Percentiles rank a stretch among this genome's conserved stretches.
Evolutionary conservation across 2,888 invertebrate species (phyloP).

Genomic region (Prosopocoilus inquinatus): DNA sequence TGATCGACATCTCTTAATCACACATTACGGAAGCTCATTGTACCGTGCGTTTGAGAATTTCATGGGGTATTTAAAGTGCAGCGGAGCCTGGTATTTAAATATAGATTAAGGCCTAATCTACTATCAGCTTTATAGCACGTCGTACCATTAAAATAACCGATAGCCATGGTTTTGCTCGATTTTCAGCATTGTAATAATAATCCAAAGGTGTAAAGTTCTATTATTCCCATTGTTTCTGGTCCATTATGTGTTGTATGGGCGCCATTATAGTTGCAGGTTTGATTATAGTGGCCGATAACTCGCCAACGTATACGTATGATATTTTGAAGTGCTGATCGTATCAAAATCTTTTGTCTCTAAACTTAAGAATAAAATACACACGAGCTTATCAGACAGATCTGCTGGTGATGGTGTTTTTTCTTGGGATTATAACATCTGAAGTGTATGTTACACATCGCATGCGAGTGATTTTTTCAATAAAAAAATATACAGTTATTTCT

Average conservation of each 20-base stretch:
- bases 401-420: no score
- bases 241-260: constrained; percentile 13
- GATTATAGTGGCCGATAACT: constrained; percentile 10
- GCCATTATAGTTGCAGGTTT: constrained; percentile 14
- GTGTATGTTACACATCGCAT: no score
- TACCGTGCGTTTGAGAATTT: no score
- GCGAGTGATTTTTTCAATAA: no score
- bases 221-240: constrained; percentile 16
- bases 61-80: no score
- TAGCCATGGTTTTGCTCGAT: background rate
- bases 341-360: constrained; percentile 3
- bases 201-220: constrained; percentile 8
- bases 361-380: no score
- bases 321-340: constrained; percentile 8
- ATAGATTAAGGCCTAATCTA: constrained; percentile 1
- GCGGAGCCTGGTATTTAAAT: background rate
- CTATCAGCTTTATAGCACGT: background rate
- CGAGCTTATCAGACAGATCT: no score
- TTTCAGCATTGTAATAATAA: background rate
- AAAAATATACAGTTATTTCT: no score
- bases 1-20: no score
- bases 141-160: background rate
- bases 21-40: no score
- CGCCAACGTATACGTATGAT: constrained; percentile 5
- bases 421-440: no score